A percentile compares a stretch with the other conserved stretches of the same genome.
phyloP scores from a whole-genome alignment of 2,797 vertebrate species.

The Capromys pilorides region DNA sequence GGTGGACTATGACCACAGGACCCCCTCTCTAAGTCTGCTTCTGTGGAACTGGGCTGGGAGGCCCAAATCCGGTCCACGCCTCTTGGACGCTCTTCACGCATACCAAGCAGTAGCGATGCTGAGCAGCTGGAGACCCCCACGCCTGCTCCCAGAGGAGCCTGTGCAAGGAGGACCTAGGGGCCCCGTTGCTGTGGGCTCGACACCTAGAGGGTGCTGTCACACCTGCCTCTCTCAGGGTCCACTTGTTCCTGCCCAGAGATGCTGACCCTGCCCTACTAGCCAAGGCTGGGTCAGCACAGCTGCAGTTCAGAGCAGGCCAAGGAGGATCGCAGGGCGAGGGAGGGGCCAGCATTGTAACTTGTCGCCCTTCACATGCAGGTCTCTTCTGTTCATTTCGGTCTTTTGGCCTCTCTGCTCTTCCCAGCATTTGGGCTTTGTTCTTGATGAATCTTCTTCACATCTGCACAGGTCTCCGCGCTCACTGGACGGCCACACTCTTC shows the following conservation, averaged over 20 bases:
- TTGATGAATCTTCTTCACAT: not conserved
- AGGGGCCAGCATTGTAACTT: fast-evolving
- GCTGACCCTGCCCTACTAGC: not conserved
- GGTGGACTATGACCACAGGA: fast-evolving
- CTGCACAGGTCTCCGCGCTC: not conserved
- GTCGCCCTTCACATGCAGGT: not conserved
- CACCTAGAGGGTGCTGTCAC: not conserved
- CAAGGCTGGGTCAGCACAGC: too few relatives aligned
- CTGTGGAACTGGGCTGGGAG: not conserved
- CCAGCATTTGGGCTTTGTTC: not conserved
- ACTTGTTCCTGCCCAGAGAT: too few relatives aligned
- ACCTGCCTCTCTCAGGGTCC: too few relatives aligned
- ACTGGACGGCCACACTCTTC: not conserved
- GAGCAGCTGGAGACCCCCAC: too few relatives aligned
- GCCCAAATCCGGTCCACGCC: not conserved
- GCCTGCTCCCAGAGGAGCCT: not conserved
- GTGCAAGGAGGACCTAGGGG: fast-evolving
- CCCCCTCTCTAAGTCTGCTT: not conserved
- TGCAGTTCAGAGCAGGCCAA: too few relatives aligned
- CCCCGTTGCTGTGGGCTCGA: not conserved
- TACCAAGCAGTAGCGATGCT: not conserved
- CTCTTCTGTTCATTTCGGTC: not conserved
- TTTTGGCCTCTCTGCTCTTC: not conserved
- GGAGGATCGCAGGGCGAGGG: too few relatives aligned
- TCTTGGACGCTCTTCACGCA: not conserved